Conservation (phyloP, 2,797 vertebrate genomes). For the Sternotherus odoratus region DNA sequence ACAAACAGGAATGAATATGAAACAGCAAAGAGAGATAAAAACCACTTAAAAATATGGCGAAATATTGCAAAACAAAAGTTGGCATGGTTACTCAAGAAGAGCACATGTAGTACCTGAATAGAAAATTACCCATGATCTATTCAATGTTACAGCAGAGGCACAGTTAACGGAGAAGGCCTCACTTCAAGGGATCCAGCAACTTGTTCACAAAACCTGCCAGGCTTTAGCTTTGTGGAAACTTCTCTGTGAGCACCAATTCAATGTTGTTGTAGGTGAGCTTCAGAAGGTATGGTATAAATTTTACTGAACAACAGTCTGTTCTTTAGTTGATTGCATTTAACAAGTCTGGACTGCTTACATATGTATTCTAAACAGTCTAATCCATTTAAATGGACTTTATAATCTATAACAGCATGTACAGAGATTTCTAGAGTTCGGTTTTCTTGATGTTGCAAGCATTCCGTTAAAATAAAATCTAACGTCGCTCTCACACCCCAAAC, state of each 20-base stretch:
- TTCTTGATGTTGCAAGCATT: background rate
- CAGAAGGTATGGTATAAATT: constrained; percentile 87
- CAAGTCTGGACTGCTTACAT: background rate
- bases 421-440: rapidly evolving
- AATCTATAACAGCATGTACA: background rate
- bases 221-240: constrained; percentile 96
- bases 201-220: constrained; percentile 94
- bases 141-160: constrained; percentile 87
- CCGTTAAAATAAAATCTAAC: background rate
- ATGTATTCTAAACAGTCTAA: background rate
- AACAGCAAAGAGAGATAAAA: background rate
- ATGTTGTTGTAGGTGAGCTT: constrained; percentile 92
- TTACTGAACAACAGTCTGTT: background rate
- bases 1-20: background rate
- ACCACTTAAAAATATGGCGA: rapidly evolving
- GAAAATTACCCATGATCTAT: background rate
- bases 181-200: constrained; percentile 93
- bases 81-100: background rate
- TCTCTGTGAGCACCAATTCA: constrained; percentile 96
- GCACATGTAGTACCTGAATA: background rate
- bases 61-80: background rate
- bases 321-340: background rate
- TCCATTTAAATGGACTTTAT: background rate
- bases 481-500: background rate
- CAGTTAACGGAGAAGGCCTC: constrained; percentile 94